phyloP scores from a whole-genome alignment of 2,113 vertebrate species.

The Tretioscincus oriximinensis region DNA sequence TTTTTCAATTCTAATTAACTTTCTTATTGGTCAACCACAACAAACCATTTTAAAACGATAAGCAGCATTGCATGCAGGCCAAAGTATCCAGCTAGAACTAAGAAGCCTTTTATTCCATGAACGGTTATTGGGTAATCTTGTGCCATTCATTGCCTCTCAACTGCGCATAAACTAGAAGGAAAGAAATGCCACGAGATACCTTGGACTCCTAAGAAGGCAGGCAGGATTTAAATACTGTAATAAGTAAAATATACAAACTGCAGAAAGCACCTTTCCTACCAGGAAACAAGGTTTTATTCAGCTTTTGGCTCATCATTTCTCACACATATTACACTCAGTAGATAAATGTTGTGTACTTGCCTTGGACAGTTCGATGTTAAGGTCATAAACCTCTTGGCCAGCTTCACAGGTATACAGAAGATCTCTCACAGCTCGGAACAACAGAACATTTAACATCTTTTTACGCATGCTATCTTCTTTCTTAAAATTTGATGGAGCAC shows the following conservation, averaged over 20 bases:
- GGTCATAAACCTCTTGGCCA: constrained; percentile 73
- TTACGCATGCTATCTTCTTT: constrained; percentile 72
- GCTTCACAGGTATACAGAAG: constrained; percentile 74
- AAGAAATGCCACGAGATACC: too few relatives aligned
- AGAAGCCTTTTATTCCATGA: too few relatives aligned
- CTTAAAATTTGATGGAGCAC: constrained; percentile 49
- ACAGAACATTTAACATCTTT: constrained; percentile 69
- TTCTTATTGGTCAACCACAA: not conserved
- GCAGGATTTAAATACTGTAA: too few relatives aligned
- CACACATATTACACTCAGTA: not conserved
- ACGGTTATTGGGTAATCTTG: too few relatives aligned
- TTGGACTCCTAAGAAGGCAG: too few relatives aligned
- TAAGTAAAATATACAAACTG: not conserved
- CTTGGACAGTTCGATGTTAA: constrained; percentile 81
- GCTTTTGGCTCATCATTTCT: not conserved
- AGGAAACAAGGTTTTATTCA: not conserved
- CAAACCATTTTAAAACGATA: too few relatives aligned
- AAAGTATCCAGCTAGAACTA: too few relatives aligned
- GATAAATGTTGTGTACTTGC: constrained; percentile 50
- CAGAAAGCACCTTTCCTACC: not conserved
- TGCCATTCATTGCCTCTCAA: too few relatives aligned
- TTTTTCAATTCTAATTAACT: not conserved
- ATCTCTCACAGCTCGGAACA: constrained; percentile 75
- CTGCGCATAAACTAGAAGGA: too few relatives aligned
- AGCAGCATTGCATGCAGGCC: too few relatives aligned